Conservation (phyloP, 2,888 invertebrate species). For the Acanthosepion lycidas region DNA sequence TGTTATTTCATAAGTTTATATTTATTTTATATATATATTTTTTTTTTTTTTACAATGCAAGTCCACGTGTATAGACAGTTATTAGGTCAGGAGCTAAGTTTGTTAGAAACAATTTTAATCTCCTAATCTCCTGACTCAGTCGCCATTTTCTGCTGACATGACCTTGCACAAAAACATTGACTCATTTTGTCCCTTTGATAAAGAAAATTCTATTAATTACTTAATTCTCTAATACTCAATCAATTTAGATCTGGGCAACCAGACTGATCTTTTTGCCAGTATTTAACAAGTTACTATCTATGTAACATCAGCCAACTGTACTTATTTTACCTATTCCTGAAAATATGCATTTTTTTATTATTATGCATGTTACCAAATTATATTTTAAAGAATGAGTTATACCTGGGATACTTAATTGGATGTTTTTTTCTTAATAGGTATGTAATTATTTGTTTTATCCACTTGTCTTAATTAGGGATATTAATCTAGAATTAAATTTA, state of each 20-base stretch:
- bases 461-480: not conserved
- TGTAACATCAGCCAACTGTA: not conserved
- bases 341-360: not conserved
- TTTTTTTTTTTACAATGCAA: not conserved
- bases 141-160: not conserved
- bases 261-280: not conserved
- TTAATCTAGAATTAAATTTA: not conserved
- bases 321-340: not conserved
- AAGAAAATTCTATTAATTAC: not conserved
- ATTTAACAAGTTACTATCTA: not conserved
- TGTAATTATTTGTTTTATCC: not conserved
- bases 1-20: not conserved
- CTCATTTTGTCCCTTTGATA: constrained; percentile 1
- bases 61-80: not conserved
- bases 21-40: not conserved
- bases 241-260: not conserved
- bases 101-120: not conserved
- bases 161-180: constrained; percentile 6
- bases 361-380: not conserved
- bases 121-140: not conserved
- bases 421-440: not conserved
- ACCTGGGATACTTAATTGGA: not conserved
- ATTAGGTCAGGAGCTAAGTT: not conserved
- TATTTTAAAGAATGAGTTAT: not conserved
- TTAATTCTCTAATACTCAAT: not conserved